Evolutionary conservation across 2,888 invertebrate species (phyloP), one percentile per base, ranked within the genome.

Genomic region (Acrobasis suavella): DNA sequence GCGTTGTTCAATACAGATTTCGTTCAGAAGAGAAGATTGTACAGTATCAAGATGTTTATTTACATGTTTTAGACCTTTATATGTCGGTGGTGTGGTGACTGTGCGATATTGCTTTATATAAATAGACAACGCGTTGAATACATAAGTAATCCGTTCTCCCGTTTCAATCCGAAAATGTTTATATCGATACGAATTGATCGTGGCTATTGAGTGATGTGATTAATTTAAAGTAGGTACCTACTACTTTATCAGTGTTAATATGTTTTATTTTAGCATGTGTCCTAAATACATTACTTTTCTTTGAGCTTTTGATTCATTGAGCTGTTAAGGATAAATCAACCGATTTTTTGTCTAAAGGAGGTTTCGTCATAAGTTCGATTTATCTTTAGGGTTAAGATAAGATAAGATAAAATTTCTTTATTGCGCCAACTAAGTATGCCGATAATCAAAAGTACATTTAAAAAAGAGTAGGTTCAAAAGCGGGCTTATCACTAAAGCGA

Each of bases 101-200:
- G 15, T n/a, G 12, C 14, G 39, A 39, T 50, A 17, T 9, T 37
- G 38, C 51, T 12, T 51, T 59, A 59, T 50, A 59, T 50, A 51
- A 60, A 51, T 39, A 50, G 51, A 17, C 51, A 16, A 51, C 51
- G 51, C 51, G 51, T 60, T 51, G 51, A 60, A 60, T 60, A 60
- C 50, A 51, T 60, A 51, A 60, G 51, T 50, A 58, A 58, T 58
- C 58, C 59, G 50, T 60, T 39, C 60, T 58, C 60, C 37, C 39
- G 60, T 39, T 51, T 50, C 51, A 60, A 60, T 60, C 60, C 17
- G 51, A 52, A 51, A 51, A 51, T 51, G 60, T 39, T 60, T 51
- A 37, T 37, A 38, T 16, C 14, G 17, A 60, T 60, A 60, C 12
- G n/a, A 50, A 9, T 39, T 17, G 51, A 39, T 38, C 14, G n/a